Evolutionary conservation across 1,140 invertebrate genomes (phyloP).

Genomic region (Zaprionus davidi): DNA sequence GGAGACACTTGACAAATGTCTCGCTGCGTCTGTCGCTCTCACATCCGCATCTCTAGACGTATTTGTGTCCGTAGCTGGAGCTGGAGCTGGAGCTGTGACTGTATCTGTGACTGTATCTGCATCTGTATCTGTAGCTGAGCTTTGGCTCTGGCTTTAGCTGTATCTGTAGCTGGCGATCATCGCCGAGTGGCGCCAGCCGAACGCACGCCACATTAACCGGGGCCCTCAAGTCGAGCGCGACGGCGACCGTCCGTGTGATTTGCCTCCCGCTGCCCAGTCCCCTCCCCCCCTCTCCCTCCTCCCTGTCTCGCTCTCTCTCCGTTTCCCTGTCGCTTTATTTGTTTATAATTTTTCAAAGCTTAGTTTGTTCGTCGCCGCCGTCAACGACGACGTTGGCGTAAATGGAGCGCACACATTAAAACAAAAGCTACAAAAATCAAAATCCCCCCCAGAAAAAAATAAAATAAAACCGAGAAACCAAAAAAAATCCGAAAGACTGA

Average conservation of each 20-base stretch:
- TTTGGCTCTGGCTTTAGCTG: neutral
- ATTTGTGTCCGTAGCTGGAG: conserved; percentile 21
- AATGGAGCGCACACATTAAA: conserved; percentile 70
- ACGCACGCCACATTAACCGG: conserved; percentile 75
- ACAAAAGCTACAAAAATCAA: conserved; percentile 30
- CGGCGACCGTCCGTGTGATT: conserved; percentile 69
- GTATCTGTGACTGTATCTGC: conserved; percentile 18
- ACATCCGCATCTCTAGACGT: conserved; percentile 50
- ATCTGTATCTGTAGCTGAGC: neutral
- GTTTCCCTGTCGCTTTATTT: conserved; percentile 50
- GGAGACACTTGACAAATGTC: conserved; percentile 74
- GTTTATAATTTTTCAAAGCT: conserved; percentile 80
- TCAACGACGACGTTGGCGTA: conserved; percentile 41
- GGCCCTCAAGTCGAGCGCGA: conserved; percentile 32
- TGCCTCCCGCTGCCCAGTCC: conserved; percentile 35
- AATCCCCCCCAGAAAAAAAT: conserved; percentile 27
- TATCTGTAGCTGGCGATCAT: conserved; percentile 27
- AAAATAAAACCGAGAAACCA: neutral
- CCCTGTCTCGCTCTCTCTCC: neutral
- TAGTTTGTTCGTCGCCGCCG: conserved; percentile 41
- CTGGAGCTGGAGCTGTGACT: conserved; percentile 25
- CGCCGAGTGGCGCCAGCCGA: conserved; percentile 64
- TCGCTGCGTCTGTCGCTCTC: conserved; percentile 38
- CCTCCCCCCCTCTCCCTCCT: neutral
- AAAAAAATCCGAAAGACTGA: conserved; percentile 9